A percentile compares a stretch with the other conserved stretches of the same genome.
These are phyloP conservation scores for Myanophis thanlyinensis DNA, from an alignment of 2,113 vertebrate species.

Conservation along the genomic window DNA sequence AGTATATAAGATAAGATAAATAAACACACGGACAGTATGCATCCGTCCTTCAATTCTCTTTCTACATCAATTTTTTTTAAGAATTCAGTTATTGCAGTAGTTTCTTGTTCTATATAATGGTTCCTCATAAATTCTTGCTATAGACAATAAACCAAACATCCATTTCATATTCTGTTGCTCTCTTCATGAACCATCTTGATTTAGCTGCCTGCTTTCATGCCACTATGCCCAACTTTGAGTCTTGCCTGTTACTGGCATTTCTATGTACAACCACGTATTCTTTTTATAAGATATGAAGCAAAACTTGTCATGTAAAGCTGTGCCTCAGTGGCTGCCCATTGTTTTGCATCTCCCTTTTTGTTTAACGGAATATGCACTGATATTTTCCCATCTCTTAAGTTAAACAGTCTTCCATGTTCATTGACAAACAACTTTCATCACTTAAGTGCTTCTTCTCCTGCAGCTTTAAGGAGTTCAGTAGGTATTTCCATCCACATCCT, in stretches of 20 bases:
- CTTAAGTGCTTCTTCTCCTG: not conserved
- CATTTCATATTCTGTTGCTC: not conserved
- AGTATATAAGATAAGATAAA: not conserved
- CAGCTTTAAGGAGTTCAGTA: not conserved
- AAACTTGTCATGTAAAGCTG: not conserved
- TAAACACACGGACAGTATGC: not conserved
- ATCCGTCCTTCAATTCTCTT: not conserved
- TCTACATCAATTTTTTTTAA: not conserved
- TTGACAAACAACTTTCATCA: not conserved
- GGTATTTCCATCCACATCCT: not conserved
- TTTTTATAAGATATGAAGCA: not conserved
- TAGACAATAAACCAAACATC: not conserved
- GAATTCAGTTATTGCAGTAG: not conserved
- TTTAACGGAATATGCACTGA: not conserved
- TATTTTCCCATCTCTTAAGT: not conserved
- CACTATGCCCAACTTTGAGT: not conserved
- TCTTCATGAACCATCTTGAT: not conserved
- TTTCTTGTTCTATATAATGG: not conserved
- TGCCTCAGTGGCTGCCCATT: not conserved
- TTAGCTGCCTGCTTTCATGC: not conserved
- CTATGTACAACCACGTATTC: not conserved
- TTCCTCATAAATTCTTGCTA: not conserved
- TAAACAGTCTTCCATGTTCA: not conserved
- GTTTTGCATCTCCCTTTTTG: not conserved
- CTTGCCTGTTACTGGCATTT: not conserved